phyloP scores from a whole-genome alignment of 2,888 invertebrate species.

The Helicoverpa assulta region DNA sequence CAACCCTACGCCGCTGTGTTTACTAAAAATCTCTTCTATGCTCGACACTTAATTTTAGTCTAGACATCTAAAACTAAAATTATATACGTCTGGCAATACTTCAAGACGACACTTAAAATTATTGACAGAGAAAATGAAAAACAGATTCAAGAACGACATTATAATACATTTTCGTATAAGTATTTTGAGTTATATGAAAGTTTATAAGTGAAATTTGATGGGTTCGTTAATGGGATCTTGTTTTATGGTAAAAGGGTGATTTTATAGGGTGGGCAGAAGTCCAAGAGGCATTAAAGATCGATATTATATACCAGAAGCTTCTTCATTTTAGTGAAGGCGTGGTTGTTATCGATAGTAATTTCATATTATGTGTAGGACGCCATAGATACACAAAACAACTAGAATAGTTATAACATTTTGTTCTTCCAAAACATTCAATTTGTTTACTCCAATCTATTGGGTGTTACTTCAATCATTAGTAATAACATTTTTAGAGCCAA shows the following conservation, averaged over 20 bases:
- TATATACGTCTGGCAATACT: conserved; percentile 62
- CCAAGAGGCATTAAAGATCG: conserved; percentile 58
- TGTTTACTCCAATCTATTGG: conserved; percentile 66
- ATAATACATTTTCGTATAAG: conserved; percentile 50
- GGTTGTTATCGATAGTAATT: background rate
- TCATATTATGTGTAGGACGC: background rate
- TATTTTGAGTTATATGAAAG: conserved; percentile 61
- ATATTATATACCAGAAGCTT: conserved; percentile 46
- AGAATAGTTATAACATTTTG: background rate
- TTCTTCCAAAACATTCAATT: conserved; percentile 66
- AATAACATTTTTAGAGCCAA: conserved; percentile 75
- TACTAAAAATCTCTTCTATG: conserved; percentile 44
- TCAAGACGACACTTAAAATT: conserved; percentile 60
- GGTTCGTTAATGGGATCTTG: conserved; percentile 58
- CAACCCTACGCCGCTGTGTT: conserved; percentile 36
- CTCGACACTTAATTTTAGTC: conserved; percentile 58
- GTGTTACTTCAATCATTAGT: conserved; percentile 81
- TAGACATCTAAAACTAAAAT: conserved; percentile 57
- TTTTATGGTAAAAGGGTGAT: conserved; percentile 63
- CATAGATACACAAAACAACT: no score
- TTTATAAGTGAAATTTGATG: conserved; percentile 66
- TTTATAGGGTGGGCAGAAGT: conserved; percentile 58
- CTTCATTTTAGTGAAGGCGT: conserved; percentile 24
- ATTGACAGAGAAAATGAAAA: conserved; percentile 52
- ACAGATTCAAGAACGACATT: conserved; percentile 29